These are phyloP conservation scores for Cinclus cinclus DNA, from an alignment of 2,113 vertebrate genomes.

Conservation along the genomic window DNA sequence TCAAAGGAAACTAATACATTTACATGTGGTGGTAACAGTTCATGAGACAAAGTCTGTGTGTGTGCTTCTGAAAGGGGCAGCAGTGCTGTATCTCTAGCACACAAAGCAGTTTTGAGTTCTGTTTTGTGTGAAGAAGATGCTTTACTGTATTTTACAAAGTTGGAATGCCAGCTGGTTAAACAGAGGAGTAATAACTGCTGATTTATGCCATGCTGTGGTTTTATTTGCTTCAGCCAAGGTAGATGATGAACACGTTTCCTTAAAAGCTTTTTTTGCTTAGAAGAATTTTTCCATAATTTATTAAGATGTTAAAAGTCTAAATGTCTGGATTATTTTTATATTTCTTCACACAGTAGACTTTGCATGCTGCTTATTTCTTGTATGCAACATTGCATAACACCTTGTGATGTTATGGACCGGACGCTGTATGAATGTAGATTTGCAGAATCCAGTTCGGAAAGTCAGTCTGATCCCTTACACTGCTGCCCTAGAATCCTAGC, in stretches of 20 bases:
- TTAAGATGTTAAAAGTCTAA: background rate
- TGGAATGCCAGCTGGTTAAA: background rate
- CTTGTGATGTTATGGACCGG: rapidly evolving
- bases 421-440: background rate
- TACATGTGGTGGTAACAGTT: background rate
- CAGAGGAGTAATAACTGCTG: background rate
- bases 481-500: background rate
- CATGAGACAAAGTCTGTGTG: background rate
- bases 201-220: background rate
- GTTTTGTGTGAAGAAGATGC: background rate
- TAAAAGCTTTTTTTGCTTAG: slow-evolving; percentile 13
- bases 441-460: background rate
- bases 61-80: background rate
- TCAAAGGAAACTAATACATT: background rate
- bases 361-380: background rate
- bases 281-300: slow-evolving; percentile 1
- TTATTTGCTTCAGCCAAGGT: background rate
- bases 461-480: background rate
- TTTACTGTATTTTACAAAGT: background rate
- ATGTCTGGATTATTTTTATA: background rate
- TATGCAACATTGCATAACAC: background rate
- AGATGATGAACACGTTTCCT: background rate
- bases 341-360: background rate
- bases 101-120: background rate
- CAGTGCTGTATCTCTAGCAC: background rate